Evolutionary conservation across 2,888 invertebrate genomes (phyloP).

Genomic region (Drosophila ustulata): DNA sequence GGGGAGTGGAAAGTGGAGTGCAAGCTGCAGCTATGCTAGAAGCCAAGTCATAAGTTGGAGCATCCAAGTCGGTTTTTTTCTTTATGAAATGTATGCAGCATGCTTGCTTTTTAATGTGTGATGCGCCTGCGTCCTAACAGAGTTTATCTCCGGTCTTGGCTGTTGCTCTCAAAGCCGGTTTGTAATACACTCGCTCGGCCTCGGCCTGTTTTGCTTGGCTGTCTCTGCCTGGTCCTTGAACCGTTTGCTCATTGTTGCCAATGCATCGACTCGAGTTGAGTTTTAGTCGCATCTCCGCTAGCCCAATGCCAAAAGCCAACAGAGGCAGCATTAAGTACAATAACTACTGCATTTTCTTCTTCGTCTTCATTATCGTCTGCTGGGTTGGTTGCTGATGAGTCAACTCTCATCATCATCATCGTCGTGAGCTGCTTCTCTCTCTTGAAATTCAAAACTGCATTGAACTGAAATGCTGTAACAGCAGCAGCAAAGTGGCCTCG

Average conservation of each 20-base stretch:
- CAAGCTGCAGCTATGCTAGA: constrained; percentile 1
- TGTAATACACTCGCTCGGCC: constrained; percentile 34
- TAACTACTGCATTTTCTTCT: constrained; percentile 21
- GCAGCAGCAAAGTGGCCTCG: constrained; percentile 38
- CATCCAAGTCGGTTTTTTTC: constrained; percentile 45
- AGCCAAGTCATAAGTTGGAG: constrained; percentile 37
- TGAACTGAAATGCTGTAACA: constrained; percentile 39
- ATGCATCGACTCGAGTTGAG: constrained; percentile 9
- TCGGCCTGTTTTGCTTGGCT: constrained; percentile 51
- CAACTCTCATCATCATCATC: constrained; percentile 19
- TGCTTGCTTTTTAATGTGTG: constrained; percentile 15
- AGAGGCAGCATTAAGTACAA: constrained; percentile 17
- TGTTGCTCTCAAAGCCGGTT: constrained; percentile 57
- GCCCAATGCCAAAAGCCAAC: constrained; percentile 38
- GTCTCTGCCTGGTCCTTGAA: constrained; percentile 81
- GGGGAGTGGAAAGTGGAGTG: neutral
- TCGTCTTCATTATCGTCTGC: constrained; percentile 15
- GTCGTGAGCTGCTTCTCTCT: constrained; percentile 25
- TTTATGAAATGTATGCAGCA: constrained; percentile 57
- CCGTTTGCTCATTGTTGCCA: constrained; percentile 57
- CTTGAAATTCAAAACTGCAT: constrained; percentile 65
- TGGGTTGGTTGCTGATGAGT: constrained; percentile 9
- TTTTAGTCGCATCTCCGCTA: constrained; percentile 7
- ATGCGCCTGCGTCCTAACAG: constrained; percentile 65
- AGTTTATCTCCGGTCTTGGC: constrained; percentile 24